Conservation (phyloP, 2,113 vertebrate species). For the Oreocharis arfaki region DNA sequence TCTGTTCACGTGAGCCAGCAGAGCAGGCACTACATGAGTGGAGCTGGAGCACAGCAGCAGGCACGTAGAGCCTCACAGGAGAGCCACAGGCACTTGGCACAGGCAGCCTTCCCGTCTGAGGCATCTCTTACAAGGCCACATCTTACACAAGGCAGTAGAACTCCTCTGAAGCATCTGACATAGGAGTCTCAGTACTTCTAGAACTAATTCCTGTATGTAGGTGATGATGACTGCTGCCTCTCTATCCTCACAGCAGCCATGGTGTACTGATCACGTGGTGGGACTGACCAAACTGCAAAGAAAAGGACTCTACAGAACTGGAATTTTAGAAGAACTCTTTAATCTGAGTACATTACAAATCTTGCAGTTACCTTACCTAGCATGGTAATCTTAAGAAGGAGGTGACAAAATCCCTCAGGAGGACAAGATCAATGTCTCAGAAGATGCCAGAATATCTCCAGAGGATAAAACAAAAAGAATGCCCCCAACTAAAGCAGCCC, state of each 20-base stretch:
- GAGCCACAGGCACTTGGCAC: background rate
- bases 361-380: background rate
- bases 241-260: background rate
- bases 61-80: background rate
- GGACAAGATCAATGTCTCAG: background rate
- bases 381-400: background rate
- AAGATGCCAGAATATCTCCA: background rate
- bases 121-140: background rate
- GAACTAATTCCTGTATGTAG: fast-evolving
- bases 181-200: background rate
- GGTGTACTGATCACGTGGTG: background rate
- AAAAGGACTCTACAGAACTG: background rate
- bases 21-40: fast-evolving
- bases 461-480: background rate
- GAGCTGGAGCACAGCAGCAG: fast-evolving
- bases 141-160: background rate
- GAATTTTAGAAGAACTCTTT: background rate
- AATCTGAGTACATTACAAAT: background rate
- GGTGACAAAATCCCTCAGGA: background rate
- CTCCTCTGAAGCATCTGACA: background rate
- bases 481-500: background rate
- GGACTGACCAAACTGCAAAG: background rate
- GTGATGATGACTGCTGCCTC: background rate
- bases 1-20: background rate
- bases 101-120: background rate